Percentiles rank a stretch among this genome's conserved stretches.
phyloP scores from a whole-genome alignment of 2,113 vertebrate species.

The Myotis lucifugus region DNA sequence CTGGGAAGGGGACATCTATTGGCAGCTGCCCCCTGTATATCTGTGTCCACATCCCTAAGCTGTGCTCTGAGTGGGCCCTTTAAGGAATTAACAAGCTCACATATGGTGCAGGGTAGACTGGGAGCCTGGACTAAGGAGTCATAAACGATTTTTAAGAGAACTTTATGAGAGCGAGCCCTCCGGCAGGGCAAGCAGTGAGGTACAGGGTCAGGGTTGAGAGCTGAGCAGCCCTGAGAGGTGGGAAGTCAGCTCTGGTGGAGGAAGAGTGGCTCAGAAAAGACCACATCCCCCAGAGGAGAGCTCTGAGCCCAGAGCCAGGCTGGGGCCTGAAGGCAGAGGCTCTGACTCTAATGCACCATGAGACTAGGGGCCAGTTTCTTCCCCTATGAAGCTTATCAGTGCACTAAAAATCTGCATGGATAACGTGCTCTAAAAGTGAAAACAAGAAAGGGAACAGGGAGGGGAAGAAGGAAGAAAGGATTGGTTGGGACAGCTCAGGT shows the following conservation, averaged over 20 bases:
- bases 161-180: conserved; percentile 7
- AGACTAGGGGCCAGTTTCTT: not conserved
- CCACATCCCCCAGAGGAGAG: not conserved
- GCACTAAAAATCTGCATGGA: not conserved
- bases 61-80: not conserved
- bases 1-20: not conserved
- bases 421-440: not conserved
- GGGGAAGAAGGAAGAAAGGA: not conserved
- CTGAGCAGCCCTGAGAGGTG: not conserved
- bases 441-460: not conserved
- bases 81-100: conserved; percentile 52
- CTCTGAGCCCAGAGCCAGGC: not conserved
- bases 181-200: not conserved
- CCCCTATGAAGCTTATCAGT: not conserved
- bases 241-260: not conserved
- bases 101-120: not conserved
- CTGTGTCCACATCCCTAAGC: not conserved
- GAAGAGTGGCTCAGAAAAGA: not conserved
- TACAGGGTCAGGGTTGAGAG: not conserved
- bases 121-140: not conserved
- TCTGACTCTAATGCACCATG: fast-evolving
- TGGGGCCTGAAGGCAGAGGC: not conserved
- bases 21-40: not conserved
- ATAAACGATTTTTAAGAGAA: conserved; percentile 65
- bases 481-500: not conserved